Conservation (phyloP, 2,888 invertebrate species). For the Epiblema foenella region DNA sequence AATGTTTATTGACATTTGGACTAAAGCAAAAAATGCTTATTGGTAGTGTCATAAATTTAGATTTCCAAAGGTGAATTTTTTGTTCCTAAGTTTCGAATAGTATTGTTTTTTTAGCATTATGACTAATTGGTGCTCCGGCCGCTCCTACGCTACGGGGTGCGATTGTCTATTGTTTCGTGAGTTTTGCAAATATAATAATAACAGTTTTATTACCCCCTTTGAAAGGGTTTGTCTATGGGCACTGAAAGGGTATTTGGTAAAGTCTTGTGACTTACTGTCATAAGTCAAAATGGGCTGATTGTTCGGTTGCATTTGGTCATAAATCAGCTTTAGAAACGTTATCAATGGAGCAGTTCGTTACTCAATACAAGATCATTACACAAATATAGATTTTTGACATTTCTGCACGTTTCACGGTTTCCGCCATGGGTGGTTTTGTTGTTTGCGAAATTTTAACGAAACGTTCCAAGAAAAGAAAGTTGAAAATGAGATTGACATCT, state of each 20-base stretch:
- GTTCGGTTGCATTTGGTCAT: slow-evolving; percentile 80
- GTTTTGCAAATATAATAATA: slow-evolving; percentile 83
- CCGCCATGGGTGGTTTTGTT: slow-evolving; percentile 77
- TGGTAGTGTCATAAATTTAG: slow-evolving; percentile 74
- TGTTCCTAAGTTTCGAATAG: slow-evolving; percentile 68
- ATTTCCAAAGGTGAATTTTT: slow-evolving; percentile 69
- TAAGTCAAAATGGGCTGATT: slow-evolving; percentile 78
- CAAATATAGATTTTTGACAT: slow-evolving; percentile 83
- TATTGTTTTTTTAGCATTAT: slow-evolving; percentile 67
- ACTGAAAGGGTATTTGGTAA: slow-evolving; percentile 78
- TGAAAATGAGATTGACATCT: slow-evolving; percentile 59
- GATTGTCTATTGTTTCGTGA: slow-evolving; percentile 68
- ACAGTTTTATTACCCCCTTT: slow-evolving; percentile 81
- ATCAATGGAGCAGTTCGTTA: slow-evolving; percentile 71
- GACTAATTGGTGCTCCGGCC: slow-evolving; percentile 74
- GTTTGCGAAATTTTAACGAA: slow-evolving; percentile 66
- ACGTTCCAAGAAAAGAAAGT: slow-evolving; percentile 80
- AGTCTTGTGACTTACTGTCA: slow-evolving; percentile 66
- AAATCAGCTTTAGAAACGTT: slow-evolving; percentile 79
- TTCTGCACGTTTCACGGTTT: slow-evolving; percentile 74
- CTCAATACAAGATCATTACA: slow-evolving; percentile 82
- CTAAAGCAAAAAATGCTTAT: slow-evolving; percentile 71
- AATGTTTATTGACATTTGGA: slow-evolving; percentile 74
- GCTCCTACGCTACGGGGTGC: slow-evolving; percentile 67
- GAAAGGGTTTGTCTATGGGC: slow-evolving; percentile 78